Evolutionary conservation across 2,797 vertebrate species (phyloP).

Genomic region (Acomys russatus): DNA sequence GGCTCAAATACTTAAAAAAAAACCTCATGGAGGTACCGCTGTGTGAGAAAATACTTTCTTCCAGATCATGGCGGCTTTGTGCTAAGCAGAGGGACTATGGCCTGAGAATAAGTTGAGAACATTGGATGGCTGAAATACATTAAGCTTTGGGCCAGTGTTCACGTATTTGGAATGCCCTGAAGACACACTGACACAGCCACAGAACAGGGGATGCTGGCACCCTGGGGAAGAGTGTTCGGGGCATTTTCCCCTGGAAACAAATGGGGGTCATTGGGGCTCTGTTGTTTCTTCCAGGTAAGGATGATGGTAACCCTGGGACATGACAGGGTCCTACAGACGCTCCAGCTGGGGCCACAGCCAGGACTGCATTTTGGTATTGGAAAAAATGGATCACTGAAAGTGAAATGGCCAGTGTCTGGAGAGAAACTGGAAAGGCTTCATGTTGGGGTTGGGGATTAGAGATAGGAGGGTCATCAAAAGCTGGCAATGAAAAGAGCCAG

Average conservation of each 20-base stretch:
- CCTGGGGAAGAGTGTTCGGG: not conserved
- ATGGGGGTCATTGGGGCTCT: not conserved
- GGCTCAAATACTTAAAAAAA: slow-evolving; percentile 76
- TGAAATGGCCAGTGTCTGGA: too few species aligned
- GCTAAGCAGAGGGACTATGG: slow-evolving; percentile 80
- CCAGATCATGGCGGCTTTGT: slow-evolving; percentile 78
- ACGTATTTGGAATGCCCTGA: slow-evolving; percentile 73
- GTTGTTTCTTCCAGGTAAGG: not conserved
- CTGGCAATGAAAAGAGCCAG: not conserved
- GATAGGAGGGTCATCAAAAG: rapidly evolving
- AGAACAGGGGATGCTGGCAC: slow-evolving; percentile 48
- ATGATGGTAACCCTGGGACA: too few species aligned
- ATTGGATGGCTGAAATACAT: slow-evolving; percentile 15
- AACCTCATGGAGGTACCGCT: not conserved
- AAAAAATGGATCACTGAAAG: not conserved
- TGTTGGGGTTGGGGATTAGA: not conserved
- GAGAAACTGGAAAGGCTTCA: too few species aligned
- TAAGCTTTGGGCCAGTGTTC: slow-evolving; percentile 58
- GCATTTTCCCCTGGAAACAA: slow-evolving; percentile 50
- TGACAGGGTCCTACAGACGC: rapidly evolving
- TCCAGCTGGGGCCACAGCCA: rapidly evolving
- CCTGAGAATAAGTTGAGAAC: slow-evolving; percentile 59
- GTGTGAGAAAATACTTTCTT: slow-evolving; percentile 72
- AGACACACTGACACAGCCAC: slow-evolving; percentile 49
- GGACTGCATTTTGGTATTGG: rapidly evolving